Evolutionary conservation across 2,888 invertebrate species (phyloP).

Genomic region (Diaperis boleti): DNA sequence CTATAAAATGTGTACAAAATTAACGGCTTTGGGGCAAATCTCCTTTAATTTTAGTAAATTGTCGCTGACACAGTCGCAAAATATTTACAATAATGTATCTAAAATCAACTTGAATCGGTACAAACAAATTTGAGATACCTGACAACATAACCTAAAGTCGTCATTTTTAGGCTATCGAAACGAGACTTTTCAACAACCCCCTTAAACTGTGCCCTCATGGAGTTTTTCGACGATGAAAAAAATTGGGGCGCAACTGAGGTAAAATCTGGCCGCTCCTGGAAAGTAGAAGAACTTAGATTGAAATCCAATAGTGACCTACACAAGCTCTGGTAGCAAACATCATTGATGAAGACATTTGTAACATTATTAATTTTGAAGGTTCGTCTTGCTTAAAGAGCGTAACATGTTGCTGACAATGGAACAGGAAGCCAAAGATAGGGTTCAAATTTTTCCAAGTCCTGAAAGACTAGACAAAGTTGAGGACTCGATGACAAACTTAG

Average conservation of each 20-base stretch:
- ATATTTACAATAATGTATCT: slow-evolving; percentile 2
- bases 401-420: slow-evolving; percentile 99
- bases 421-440: slow-evolving; percentile 77
- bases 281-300: slow-evolving; percentile 87
- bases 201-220: slow-evolving; percentile 74
- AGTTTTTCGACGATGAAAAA: slow-evolving; percentile 89
- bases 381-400: slow-evolving; percentile 89
- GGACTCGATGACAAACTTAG: slow-evolving; percentile 94
- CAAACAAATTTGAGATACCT: neutral
- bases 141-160: slow-evolving; percentile 10
- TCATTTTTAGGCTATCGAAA: neutral
- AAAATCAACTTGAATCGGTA: neutral
- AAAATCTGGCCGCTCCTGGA: slow-evolving; percentile 89
- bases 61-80: neutral
- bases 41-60: slow-evolving; percentile 14
- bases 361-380: slow-evolving; percentile 69
- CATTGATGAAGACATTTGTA: neutral
- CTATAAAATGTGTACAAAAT: slow-evolving; percentile 19
- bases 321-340: slow-evolving; percentile 85
- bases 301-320: slow-evolving; percentile 97
- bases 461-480: slow-evolving; percentile 95
- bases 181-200: slow-evolving; percentile 63
- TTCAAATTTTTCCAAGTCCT: slow-evolving; percentile 85
- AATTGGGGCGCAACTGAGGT: slow-evolving; percentile 86
- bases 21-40: slow-evolving; percentile 10